Base-by-base conservation (phyloP, 2,797 vertebrate species). In the Hylomyscus alleni region DNA sequence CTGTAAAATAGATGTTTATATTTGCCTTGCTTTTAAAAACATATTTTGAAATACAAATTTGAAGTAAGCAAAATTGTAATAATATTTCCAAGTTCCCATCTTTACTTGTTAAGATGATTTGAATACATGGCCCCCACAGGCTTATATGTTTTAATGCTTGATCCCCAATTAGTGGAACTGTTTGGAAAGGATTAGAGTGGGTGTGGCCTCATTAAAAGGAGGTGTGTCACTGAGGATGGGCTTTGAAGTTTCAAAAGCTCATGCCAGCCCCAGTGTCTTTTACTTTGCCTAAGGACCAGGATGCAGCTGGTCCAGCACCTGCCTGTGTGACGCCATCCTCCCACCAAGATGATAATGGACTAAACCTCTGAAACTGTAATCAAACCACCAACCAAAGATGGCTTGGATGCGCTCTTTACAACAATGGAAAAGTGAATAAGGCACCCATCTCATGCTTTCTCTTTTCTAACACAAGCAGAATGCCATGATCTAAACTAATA, bases 1-100 rank as follows among this genome's bases (percentile, higher is more conserved):
- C 24, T 81, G 40, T 87, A 84, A 96, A 76, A 69, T 17, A 86
- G 40, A 75, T 52, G 19, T 80, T 96, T 96, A 31, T 72, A 90
- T 80, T 24, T 65, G 52, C 87, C 50, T 69, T 86, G 56, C 56
- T 96, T 93, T 72, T 37, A 72, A 83, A 29, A 76, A 91, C 34
- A 80, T 34, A 78, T 62, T 93, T 87, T 86, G 65, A 95, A 85
- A 54, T 93, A 26, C 60, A 62, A 65, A 34, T 92, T 85, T 84
- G 60, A 95, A 76, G 37, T 93, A n/a, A 77, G 10, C 65, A 52
- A 90, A 56, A 6, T 20, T 81, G 80, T 37, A 90, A 92, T 90
- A 96, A 60, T 60, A 88, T 44, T 29, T 50, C 10, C 67, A 40
- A 40, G 37, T 29, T 56, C 11, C 15, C 14, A 17, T 81, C 26